Evolutionary conservation across 2,888 invertebrate genomes (phyloP), one percentile per base, ranked within the genome.

Genomic region (Eupithecia inturbata): DNA sequence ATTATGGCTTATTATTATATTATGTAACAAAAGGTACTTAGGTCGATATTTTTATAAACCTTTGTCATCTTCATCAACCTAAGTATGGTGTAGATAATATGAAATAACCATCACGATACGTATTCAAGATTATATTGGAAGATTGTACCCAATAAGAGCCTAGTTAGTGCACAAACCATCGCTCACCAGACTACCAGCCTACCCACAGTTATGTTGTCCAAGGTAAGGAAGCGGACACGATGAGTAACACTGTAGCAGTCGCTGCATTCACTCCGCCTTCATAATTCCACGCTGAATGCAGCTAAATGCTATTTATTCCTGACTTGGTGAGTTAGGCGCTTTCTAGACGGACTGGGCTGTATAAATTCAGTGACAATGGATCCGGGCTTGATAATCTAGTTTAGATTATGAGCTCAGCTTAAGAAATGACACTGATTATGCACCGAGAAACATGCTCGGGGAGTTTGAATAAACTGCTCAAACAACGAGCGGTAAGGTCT

Each of bases 251-350:
- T 74, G 62, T 71, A 68, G 45, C 69, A 36, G 36, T 31, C 68
- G 14, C 39, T 68, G 41, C 64, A 67, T 70, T 64, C 63, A 68
- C 22, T 64, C 73, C 70, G 71, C 68, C 49, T 36, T 77, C 77
- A 74, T 77, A 80, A 80, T 67, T 80, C 74, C 69, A 26, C 14
- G 31, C 28, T 67, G 73, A 79, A 79, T 79, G 62, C 73, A 41
- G 39, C 68, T 74, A 71, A 79, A 72, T 68, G 73, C 73, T 79
- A 77, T 77, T 77, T 79, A 79, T 79, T 73, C 69, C 71, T 36
- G 69, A 68, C 74, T 72, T 71, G 73, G 70, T 78, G 77, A 78
- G 76, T 77, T 78, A 77, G 63, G 53, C 69, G 45, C 76, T 76
- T 72, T 73, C 76, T 68, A 71, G 76, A 71, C 64, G 60, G 49